phyloP scores from a whole-genome alignment of 1,140 invertebrate species.

The Trichomalopsis sarcophagae region DNA sequence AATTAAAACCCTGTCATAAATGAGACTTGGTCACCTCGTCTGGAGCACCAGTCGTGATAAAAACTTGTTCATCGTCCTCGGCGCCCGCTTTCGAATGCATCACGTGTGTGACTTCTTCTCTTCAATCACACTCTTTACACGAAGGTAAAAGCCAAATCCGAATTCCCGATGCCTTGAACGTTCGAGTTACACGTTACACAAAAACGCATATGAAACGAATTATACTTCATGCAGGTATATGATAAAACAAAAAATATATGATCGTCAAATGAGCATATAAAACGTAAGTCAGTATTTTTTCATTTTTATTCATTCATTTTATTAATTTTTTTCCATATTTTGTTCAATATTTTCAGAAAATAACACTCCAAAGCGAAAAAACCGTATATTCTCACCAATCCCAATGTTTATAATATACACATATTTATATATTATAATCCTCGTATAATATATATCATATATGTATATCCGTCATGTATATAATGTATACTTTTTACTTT shows the following conservation, averaged over 20 bases:
- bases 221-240: background rate
- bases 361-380: constrained; percentile 77
- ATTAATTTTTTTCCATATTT: constrained; percentile 76
- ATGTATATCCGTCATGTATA: constrained; percentile 71
- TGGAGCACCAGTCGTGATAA: background rate
- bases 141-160: background rate
- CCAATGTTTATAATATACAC: constrained; percentile 71
- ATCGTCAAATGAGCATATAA: constrained; percentile 41
- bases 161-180: background rate
- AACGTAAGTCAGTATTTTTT: constrained; percentile 49
- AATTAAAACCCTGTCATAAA: background rate
- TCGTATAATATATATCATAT: constrained; percentile 69
- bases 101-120: background rate
- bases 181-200: background rate
- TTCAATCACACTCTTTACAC: background rate
- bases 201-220: background rate
- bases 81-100: background rate
- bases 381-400: constrained; percentile 74
- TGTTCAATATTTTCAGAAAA: constrained; percentile 77
- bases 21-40: background rate
- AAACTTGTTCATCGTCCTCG: background rate
- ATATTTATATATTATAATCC: constrained; percentile 70
- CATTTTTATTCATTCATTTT: constrained; percentile 73
- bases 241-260: constrained; percentile 33
- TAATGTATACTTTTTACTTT: constrained; percentile 73